Evolutionary conservation across 2,888 invertebrate species (phyloP), one percentile per base, ranked within the genome.

Genomic region (Pachymerium ferrugineum): DNA sequence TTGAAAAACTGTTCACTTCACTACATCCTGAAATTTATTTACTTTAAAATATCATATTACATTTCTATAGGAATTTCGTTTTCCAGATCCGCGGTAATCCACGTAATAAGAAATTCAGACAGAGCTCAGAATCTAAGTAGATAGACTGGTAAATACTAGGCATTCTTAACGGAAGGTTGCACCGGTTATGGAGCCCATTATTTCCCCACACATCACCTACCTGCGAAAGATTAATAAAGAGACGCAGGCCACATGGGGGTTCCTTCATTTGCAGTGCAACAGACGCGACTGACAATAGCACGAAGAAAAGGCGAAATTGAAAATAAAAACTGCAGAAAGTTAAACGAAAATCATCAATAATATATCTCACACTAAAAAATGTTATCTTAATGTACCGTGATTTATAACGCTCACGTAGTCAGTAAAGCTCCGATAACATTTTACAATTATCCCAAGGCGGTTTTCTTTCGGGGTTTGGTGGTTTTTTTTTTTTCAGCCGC

Each of bases 211-310:
- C 47, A 54, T 54, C 47, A 54, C 47, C 47, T 22, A 54, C 47
- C 47, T 54, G 47, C 47, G 47, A 54, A 22, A 54, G 16, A 54
- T 54, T 54, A 54, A 54, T 54, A 54, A 54, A 54, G 47, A 54
- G 22, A 54, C 47, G 47, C 22, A 54, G 47, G 16, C 8, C 47
- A n/a, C 47, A 10, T 25, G 62, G 8, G 14, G 62, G 8, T n/a
- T 22, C 12, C 6, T 62, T 62, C 62, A 62, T 62, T 62, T 62
- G 25, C 28, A 22, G 14, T 12, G 25, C 62, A 62, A n/a, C 62
- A 62, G 28, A 62, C 28, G 28, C 25, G 14, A 62, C 2, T 62
- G 62, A 62, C 62, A n/a, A n/a, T 25, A 14, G 28, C 22, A 62
- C 28, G 62, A 62, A 62, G 28, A 22, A 28, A 28, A 62, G 25